A percentile compares a stretch with the other conserved stretches of the same genome.
Conservation (phyloP, 1,140 invertebrate species). For the Cherax destructor region DNA sequence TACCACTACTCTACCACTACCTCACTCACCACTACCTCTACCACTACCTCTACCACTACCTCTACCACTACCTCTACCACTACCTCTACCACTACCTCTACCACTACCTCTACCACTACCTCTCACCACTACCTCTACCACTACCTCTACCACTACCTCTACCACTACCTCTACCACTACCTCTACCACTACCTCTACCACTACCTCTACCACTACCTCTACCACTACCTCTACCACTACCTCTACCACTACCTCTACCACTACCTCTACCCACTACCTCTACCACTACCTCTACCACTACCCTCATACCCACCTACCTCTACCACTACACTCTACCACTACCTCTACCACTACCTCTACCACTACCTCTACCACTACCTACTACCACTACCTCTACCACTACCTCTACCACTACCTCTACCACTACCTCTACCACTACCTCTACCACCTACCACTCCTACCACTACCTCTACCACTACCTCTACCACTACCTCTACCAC, state of each 20-base stretch:
- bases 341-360: background rate
- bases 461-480: background rate
- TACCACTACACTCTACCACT: too few species aligned
- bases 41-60: background rate
- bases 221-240: background rate
- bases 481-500: background rate
- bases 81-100: background rate
- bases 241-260: too few species aligned
- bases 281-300: constrained; percentile 5
- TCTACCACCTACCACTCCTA: background rate
- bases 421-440: background rate
- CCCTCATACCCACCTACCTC: background rate
- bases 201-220: background rate
- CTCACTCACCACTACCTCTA: too few species aligned
- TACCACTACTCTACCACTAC: too few species aligned
- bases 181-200: background rate
- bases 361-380: background rate
- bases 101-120: background rate
- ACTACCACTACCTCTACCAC: background rate
- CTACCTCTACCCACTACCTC: too few species aligned
- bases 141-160: background rate
- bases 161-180: too few species aligned
- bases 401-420: background rate
- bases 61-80: background rate
- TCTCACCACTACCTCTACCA: background rate